Base-by-base conservation (phyloP, 1,140 invertebrate genomes). In the Zeugodacus cucurbitae region DNA sequence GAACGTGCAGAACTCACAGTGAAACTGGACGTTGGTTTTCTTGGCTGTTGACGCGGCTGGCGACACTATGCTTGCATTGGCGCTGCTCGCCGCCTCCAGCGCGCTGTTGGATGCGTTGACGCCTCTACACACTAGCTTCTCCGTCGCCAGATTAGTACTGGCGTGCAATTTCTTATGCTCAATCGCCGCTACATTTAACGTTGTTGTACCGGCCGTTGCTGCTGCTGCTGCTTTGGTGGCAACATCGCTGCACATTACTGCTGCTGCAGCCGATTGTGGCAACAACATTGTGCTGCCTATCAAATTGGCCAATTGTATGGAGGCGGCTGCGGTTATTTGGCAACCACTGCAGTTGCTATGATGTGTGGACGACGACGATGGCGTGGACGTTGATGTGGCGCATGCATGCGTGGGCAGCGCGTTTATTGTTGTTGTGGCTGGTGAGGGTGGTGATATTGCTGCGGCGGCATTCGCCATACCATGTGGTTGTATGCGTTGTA, bases 1-100 rank as follows among this genome's bases (percentile, higher is more conserved):
- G 82, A 93, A 93, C 74, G 89, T 90, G 87, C 93, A 93, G 88
- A 93, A 93, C 70, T 92, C 93, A 78, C 93, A 93, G 82, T 93
- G 90, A 57, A 93, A 93, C 88, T 89, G 85, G 90, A 91, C 8
- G 44, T 74, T 32, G 22, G 57, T 78, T 70, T 89, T 78, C 78
- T 89, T 86, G 6, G 85, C 22, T 37, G 88, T 70, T 22, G 59
- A 1, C 54, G 59, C 54, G 4, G 20, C 5, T 6, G 85, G 74
- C 7, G 74, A 44, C 11, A n/a, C 22, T 82, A 41, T 54, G 44
- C n/a, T 82, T 0, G 41, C 58, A n/a, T 8, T 82, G 64, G 29
- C 62, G 20, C 32, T 78, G 32, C 22, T 70, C 11, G 7, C 64
- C 7, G 26, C 64, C 29, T n/a, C 74, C 11, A 26, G 29, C 8